Conservation (phyloP, 2,888 invertebrate genomes). For the Eutolmus rufibarbis region DNA sequence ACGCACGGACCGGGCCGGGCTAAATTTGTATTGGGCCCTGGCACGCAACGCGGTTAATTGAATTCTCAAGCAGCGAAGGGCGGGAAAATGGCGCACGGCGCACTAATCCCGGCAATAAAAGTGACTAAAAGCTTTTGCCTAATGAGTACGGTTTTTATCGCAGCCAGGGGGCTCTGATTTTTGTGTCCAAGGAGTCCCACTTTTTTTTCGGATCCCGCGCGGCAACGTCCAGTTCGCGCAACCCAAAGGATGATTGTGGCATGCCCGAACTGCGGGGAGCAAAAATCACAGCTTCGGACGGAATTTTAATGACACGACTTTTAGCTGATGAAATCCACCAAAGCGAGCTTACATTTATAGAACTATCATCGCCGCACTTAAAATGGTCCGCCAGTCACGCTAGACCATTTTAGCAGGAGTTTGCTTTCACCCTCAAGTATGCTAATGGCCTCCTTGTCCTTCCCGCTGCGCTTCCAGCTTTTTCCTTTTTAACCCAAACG, state of each 20-base stretch:
- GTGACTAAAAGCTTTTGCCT: constrained; percentile 36
- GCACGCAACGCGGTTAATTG: constrained; percentile 31
- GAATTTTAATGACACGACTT: constrained; percentile 17
- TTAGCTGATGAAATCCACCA: constrained; percentile 8
- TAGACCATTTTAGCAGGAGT: neutral
- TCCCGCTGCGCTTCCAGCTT: neutral
- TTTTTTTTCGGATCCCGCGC: neutral
- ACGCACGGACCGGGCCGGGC: neutral
- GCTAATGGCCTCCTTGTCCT: neutral
- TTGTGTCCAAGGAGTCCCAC: neutral
- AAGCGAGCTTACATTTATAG: neutral
- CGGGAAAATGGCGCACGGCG: neutral
- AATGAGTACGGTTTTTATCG: constrained; percentile 27
- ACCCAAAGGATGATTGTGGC: neutral
- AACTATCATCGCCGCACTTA: neutral
- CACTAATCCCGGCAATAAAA: constrained; percentile 17
- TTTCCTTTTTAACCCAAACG: neutral
- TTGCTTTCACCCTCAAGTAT: neutral
- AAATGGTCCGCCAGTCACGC: neutral
- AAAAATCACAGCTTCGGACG: constrained; percentile 2
- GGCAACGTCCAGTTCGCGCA: neutral
- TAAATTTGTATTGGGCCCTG: constrained; percentile 7
- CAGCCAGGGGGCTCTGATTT: neutral
- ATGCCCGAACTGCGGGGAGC: neutral
- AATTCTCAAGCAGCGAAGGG: constrained; percentile 11